phyloP scores from a whole-genome alignment of 2,113 vertebrate genomes.

The Salvelinus fontinalis region DNA sequence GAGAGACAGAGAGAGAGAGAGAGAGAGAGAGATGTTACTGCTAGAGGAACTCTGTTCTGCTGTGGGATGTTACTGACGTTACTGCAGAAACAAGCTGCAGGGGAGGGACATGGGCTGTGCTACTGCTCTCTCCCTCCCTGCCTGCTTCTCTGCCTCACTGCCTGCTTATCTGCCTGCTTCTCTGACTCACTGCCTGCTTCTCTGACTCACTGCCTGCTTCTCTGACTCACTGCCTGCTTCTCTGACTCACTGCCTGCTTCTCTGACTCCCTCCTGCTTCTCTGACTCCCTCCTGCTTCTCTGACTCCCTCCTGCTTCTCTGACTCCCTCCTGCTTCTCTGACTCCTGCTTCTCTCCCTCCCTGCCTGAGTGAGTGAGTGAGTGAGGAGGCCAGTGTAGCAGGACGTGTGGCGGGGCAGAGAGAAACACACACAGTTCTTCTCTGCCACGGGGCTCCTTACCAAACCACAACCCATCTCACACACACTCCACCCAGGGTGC shows the following conservation, averaged over 20 bases:
- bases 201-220: not conserved
- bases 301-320: not conserved
- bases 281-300: not conserved
- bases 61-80: slow-evolving; percentile 12
- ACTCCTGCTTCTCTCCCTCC: not conserved
- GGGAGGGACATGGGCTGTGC: slow-evolving; percentile 19
- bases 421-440: slow-evolving; percentile 29
- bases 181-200: not conserved
- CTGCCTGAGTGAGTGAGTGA: not conserved
- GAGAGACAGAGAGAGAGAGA: too few relatives aligned
- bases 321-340: not conserved
- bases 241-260: not conserved
- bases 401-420: slow-evolving; percentile 32
- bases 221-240: not conserved
- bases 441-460: slow-evolving; percentile 34
- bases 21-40: not conserved
- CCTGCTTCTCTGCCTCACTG: not conserved
- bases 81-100: slow-evolving; percentile 15
- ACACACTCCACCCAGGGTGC: slow-evolving; percentile 36
- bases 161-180: not conserved
- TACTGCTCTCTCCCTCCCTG: slow-evolving; percentile 6
- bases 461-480: slow-evolving; percentile 33
- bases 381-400: slow-evolving; percentile 34
- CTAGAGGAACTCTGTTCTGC: too few relatives aligned
- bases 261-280: not conserved